Evolutionary conservation across 2,888 invertebrate species (phyloP), one percentile per base, ranked within the genome.

Genomic region (Heliconius sara): DNA sequence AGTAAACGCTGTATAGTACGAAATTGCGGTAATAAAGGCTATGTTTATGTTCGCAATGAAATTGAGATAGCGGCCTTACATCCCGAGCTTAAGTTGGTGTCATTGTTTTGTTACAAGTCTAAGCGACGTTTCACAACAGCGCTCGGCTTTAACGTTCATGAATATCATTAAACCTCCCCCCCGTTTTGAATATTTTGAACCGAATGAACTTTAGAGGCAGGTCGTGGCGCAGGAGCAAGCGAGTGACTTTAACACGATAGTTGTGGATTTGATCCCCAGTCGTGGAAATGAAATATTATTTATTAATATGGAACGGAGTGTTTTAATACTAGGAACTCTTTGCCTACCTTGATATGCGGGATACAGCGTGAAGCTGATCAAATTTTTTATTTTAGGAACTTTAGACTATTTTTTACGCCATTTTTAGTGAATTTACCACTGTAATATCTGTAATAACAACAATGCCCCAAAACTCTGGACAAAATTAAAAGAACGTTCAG

Each of bases 71-170:
- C 79, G 78, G 88, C 90, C 91, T 91, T 92, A 91, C 92, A 93
- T 91, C 91, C 90, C 91, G 89, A 89, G 90, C 91, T 92, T 91
- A 92, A 93, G 91, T 93, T 93, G 91, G 92, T 92, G 91, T 93
- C 93, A 93, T 94, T 95, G 93, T 94, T 94, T 93, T 88, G 91
- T 91, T 92, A 91, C 92, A 91, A 93, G 92, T 92, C 90, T 91
- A 91, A 92, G 92, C 90, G 91, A 92, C 93, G 90, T 93, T 92
- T 92, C 91, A 91, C 91, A 92, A 91, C 91, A 89, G 88, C 89
- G 89, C 89, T 89, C 87, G 88, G 90, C 90, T 91, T 92, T 89
- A 92, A 90, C 91, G 92, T 93, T 93, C 93, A 94, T 94, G 94
- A 94, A 94, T 93, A 93, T 88, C 91, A 93, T 94, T 92, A 94